These are phyloP conservation scores for Athalia circularis DNA, from an alignment of 2,888 invertebrate genomes.

Conservation along the genomic window DNA sequence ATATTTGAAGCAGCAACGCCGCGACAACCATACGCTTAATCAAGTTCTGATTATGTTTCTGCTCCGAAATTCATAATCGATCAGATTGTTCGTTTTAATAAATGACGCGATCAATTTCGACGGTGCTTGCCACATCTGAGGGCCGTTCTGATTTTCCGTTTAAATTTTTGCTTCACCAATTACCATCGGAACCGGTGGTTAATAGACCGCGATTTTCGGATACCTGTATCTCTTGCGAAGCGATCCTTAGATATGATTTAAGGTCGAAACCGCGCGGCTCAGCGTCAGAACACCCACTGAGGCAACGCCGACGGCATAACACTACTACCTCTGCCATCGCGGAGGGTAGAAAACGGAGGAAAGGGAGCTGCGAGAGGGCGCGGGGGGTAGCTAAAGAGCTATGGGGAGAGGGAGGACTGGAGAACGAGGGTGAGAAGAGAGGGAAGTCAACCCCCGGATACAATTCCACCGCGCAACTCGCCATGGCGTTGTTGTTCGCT, in stretches of 20 bases:
- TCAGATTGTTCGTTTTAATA: too few species aligned
- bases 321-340: constrained; percentile 57
- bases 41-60: too few species aligned
- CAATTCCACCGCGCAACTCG: constrained; percentile 23
- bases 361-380: neutral
- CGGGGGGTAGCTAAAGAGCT: neutral
- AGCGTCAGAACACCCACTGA: constrained; percentile 71
- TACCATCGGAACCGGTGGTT: constrained; percentile 22
- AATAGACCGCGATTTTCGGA: constrained; percentile 14
- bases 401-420: neutral
- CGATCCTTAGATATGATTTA: constrained; percentile 27
- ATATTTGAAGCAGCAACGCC: too few species aligned
- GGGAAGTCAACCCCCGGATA: constrained; percentile 18
- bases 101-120: too few species aligned
- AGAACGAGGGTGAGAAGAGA: constrained; percentile 1
- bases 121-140: too few species aligned
- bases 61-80: too few species aligned
- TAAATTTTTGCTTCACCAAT: neutral
- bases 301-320: constrained; percentile 64
- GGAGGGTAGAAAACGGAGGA: constrained; percentile 19
- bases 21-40: too few species aligned
- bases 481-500: neutral
- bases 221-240: constrained; percentile 12
- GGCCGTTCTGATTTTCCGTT: too few species aligned
- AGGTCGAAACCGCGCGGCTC: constrained; percentile 61